phyloP scores from a whole-genome alignment of 2,113 vertebrate species.

The Bujurquina vittata region DNA sequence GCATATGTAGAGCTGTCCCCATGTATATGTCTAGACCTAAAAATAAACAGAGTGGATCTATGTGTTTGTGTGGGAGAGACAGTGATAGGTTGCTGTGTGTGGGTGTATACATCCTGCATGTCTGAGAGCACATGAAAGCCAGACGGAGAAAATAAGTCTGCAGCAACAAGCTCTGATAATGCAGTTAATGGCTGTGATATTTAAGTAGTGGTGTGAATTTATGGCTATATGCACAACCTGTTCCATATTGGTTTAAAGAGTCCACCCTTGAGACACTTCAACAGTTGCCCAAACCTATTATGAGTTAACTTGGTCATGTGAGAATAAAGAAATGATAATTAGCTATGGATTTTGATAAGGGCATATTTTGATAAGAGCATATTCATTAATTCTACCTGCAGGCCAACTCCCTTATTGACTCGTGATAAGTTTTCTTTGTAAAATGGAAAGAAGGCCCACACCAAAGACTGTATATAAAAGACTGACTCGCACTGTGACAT shows the following conservation, averaged over 20 bases:
- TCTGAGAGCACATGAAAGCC: slow-evolving; percentile 45
- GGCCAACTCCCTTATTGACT: neutral
- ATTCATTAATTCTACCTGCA: neutral
- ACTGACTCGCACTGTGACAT: neutral
- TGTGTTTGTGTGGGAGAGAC: slow-evolving; percentile 13
- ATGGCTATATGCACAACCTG: neutral
- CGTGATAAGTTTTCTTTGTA: neutral
- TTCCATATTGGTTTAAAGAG: neutral
- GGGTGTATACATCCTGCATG: slow-evolving; percentile 23
- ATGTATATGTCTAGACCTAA: neutral
- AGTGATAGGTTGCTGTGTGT: slow-evolving; percentile 1
- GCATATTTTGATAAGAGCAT: neutral
- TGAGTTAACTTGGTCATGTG: neutral
- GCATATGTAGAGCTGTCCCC: neutral
- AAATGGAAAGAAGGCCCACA: neutral
- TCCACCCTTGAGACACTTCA: neutral
- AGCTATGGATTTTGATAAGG: neutral
- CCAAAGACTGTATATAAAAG: neutral
- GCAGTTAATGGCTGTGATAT: slow-evolving; percentile 12
- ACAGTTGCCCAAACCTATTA: neutral
- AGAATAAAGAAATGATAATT: neutral
- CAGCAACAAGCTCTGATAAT: slow-evolving; percentile 9
- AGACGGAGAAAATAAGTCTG: slow-evolving; percentile 28
- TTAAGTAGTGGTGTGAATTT: neutral
- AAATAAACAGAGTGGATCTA: neutral